Base-by-base conservation (phyloP, 2,113 vertebrate species). In the Nettapus auritus region DNA sequence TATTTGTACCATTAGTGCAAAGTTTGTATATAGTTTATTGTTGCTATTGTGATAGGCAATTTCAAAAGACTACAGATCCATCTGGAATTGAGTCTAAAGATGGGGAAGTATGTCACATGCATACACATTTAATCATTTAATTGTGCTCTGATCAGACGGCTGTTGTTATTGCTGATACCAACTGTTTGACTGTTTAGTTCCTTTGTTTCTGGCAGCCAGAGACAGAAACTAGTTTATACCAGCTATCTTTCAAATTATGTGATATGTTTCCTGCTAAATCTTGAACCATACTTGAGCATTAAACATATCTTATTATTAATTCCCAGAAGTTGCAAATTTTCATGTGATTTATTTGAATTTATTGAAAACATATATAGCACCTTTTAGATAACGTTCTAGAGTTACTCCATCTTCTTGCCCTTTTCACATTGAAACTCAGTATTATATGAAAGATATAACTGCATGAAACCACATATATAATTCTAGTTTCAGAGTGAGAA, bases 391-490 rank as follows among this genome's bases (percentile, higher is more conserved):
- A 25, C 11, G 26, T 53, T 77, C 40, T 34, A 74, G 55, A 56
- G 62, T 62, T 53, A 40, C 2, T 8, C 12, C 21, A 6, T 59
- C 69, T 84, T 28, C 25, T 44, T 34, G 22, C 25, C 38, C 8
- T 79, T 93, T 84, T 50, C 17, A 14, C 10, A 5, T 25, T 82
- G 57, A 52, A 75, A 94, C 3, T 31, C 22, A 55, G 28, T 64
- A 69, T 74, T 34, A 92, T 73, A 3, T 2, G 69, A 60, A 82
- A 75, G 53, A 56, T 74, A 14, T n/a, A 64, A 44, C 20, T n/a
- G 6, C 28, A 28, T 36, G 38, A 53, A 79, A 60, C 4, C 1
- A 6, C 13, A 6, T 14, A 31, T 62, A 40, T 34, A 0, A 1
- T n/a, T 90, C 4, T 8, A 42, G 3, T 81, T 83, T 74, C 64